A percentile compares a stretch with the other conserved stretches of the same genome.
Conservation (phyloP, 2,113 vertebrate genomes). For the Anguilla japonica region DNA sequence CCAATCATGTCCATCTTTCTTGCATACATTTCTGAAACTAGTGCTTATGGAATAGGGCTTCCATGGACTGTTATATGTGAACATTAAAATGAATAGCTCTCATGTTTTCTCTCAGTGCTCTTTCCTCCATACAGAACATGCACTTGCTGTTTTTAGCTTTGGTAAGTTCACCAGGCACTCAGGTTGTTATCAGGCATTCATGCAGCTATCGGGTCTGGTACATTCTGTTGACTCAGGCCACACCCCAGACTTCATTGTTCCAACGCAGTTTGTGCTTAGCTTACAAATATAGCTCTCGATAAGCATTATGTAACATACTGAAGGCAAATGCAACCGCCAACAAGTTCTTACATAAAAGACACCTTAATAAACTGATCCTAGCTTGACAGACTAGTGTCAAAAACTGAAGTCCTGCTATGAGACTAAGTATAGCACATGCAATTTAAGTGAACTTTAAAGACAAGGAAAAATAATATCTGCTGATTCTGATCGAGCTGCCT, state of each 20-base stretch:
- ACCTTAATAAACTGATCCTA: not conserved
- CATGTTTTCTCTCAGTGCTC: not conserved
- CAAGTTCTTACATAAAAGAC: not conserved
- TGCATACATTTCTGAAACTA: conserved; percentile 42
- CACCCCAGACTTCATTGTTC: conserved; percentile 7
- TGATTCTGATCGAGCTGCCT: too few species aligned
- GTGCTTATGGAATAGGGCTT: conserved; percentile 50
- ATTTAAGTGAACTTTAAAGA: too few species aligned
- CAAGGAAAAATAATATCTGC: too few species aligned
- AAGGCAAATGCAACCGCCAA: not conserved
- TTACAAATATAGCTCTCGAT: not conserved
- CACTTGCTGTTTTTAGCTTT: not conserved
- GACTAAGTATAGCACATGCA: too few species aligned
- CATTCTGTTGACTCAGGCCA: conserved; percentile 1
- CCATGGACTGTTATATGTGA: not conserved
- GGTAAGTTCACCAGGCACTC: not conserved
- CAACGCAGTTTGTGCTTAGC: not conserved
- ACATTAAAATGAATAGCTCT: not conserved
- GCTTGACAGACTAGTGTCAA: not conserved
- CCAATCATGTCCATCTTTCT: not conserved
- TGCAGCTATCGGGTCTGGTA: not conserved
- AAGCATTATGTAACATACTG: not conserved
- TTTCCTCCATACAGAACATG: not conserved
- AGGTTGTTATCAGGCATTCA: not conserved
- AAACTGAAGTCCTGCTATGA: not conserved